Evolutionary conservation across 1,140 invertebrate genomes (phyloP).

Genomic region (Goniozus legneri): DNA sequence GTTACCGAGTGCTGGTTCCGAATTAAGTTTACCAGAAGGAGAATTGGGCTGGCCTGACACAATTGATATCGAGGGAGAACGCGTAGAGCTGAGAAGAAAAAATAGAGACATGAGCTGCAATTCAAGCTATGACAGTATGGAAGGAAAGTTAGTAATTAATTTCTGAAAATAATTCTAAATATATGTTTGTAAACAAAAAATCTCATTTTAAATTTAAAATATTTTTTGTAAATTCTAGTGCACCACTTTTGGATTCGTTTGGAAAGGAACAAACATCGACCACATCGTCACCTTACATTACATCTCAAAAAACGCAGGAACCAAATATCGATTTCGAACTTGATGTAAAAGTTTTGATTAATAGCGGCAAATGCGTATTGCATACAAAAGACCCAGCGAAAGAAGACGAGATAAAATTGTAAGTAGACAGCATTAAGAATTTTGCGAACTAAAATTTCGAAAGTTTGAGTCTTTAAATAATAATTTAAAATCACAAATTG

Average conservation of each 20-base stretch:
- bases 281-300: constrained; percentile 46
- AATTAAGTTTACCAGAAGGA: constrained; percentile 62
- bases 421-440: constrained; percentile 40
- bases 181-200: neutral
- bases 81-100: constrained; percentile 63
- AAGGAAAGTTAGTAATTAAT: constrained; percentile 47
- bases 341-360: constrained; percentile 94
- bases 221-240: constrained; percentile 25
- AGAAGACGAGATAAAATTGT: constrained; percentile 69
- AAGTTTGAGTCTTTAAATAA: neutral
- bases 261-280: constrained; percentile 43
- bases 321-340: constrained; percentile 95
- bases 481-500: neutral
- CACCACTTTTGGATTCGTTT: constrained; percentile 42
- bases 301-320: constrained; percentile 67
- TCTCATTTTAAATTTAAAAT: too few species aligned
- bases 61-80: constrained; percentile 63
- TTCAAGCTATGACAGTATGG: constrained; percentile 52
- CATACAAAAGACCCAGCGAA: constrained; percentile 82
- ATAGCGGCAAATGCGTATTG: constrained; percentile 93
- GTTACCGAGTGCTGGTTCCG: constrained; percentile 67
- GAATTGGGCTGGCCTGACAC: constrained; percentile 61
- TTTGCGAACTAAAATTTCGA: too few species aligned
- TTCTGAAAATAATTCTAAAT: constrained; percentile 1
- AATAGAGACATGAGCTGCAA: constrained; percentile 41